These are phyloP conservation scores for Crenuchus spilurus DNA, from an alignment of 2,797 vertebrate species.

Conservation along the genomic window DNA sequence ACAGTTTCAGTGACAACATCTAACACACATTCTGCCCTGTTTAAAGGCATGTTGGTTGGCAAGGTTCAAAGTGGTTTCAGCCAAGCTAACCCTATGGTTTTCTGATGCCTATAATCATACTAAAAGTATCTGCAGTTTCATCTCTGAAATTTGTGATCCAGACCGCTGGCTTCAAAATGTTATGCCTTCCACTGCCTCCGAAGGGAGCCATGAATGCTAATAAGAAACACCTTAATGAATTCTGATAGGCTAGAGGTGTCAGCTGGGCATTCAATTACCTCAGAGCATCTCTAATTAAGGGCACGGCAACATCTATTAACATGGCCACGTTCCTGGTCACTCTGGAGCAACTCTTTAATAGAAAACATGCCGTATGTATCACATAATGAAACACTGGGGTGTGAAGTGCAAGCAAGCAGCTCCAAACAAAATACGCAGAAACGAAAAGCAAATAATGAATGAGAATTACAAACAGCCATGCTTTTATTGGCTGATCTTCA, in stretches of 20 bases:
- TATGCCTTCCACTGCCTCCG: constrained; percentile 20
- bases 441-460: not conserved
- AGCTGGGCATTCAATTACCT: constrained; percentile 51
- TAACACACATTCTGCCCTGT: constrained; percentile 8
- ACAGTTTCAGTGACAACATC: constrained; percentile 15
- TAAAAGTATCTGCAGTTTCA: not conserved
- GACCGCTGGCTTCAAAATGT: constrained; percentile 24
- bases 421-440: not conserved
- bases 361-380: constrained; percentile 41
- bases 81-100: not conserved
- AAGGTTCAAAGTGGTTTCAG: constrained; percentile 20
- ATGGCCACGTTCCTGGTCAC: constrained; percentile 36
- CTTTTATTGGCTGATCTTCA: not conserved
- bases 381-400: constrained; percentile 21
- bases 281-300: constrained; percentile 47
- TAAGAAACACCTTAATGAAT: constrained; percentile 49
- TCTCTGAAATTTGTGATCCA: constrained; percentile 35
- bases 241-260: constrained; percentile 55
- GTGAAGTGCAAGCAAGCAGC: not conserved
- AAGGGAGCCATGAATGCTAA: constrained; percentile 34
- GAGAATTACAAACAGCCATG: no score
- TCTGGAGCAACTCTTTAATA: constrained; percentile 29
- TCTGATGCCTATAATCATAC: not conserved
- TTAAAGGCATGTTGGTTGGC: not conserved
- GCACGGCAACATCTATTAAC: constrained; percentile 49